Evolutionary conservation across 2,113 vertebrate species (phyloP).

Genomic region (Leucopsar rothschildi): DNA sequence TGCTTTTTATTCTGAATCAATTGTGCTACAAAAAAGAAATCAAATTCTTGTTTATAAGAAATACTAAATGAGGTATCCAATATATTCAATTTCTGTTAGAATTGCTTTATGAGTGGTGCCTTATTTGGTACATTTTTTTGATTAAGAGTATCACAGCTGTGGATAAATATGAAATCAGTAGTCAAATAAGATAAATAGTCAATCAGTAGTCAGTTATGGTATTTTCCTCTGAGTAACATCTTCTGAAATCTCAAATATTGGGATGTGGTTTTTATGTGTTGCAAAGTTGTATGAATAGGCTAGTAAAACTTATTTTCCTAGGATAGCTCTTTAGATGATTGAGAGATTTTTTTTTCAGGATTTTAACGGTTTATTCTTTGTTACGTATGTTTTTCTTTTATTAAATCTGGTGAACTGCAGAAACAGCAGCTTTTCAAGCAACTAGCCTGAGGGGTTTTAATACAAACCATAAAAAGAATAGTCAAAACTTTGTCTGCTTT

Average conservation of each 20-base stretch:
- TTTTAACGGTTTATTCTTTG: not conserved
- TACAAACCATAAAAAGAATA: not conserved
- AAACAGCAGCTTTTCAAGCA: not conserved
- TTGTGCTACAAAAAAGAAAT: fast-evolving
- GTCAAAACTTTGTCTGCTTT: not conserved
- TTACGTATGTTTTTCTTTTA: not conserved
- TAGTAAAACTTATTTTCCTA: not conserved
- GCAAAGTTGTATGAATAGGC: not conserved
- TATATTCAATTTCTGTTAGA: not conserved
- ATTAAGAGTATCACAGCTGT: not conserved
- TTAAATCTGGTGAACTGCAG: not conserved
- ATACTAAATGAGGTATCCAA: not conserved
- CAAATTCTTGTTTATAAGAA: not conserved
- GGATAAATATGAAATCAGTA: not conserved
- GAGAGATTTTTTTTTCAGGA: not conserved
- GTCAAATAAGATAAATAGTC: not conserved
- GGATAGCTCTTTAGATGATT: not conserved
- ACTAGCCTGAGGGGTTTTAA: not conserved
- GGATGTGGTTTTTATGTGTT: not conserved
- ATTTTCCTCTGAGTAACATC: not conserved
- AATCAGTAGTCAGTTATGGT: not conserved
- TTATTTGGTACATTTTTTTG: not conserved
- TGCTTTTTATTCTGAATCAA: not conserved
- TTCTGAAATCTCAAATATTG: not conserved
- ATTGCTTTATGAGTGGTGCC: not conserved